Percentiles rank a stretch among this genome's conserved stretches.
Evolutionary conservation across 2,888 invertebrate species (phyloP).

Genomic region (Helobdella robusta): DNA sequence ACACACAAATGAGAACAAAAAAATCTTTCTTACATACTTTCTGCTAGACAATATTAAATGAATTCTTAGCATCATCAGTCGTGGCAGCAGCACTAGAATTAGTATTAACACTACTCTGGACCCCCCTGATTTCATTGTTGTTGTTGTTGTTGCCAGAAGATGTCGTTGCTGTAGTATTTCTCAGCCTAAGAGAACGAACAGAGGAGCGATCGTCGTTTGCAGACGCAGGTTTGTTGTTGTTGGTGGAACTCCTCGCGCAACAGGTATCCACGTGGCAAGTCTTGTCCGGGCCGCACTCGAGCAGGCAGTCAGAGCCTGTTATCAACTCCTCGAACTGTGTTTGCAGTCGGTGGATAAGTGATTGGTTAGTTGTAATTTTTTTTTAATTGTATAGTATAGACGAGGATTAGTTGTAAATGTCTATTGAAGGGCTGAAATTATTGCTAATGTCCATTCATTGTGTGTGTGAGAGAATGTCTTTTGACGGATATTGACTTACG

Average conservation of each 20-base stretch:
- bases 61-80: too few species aligned
- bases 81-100: too few species aligned
- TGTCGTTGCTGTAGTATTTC: too few species aligned
- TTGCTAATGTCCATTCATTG: neutral
- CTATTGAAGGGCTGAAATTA: neutral
- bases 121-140: too few species aligned
- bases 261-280: conserved; percentile 43
- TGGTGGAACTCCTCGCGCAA: conserved; percentile 38
- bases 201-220: neutral
- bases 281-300: conserved; percentile 44
- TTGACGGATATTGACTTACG: neutral
- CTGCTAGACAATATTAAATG: too few species aligned
- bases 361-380: too few species aligned
- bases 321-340: conserved; percentile 32
- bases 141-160: conserved; percentile 6
- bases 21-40: too few species aligned
- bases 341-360: too few species aligned
- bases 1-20: too few species aligned
- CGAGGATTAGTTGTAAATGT: too few species aligned
- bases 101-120: too few species aligned
- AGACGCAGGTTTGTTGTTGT: neutral
- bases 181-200: conserved; percentile 11
- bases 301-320: conserved; percentile 38
- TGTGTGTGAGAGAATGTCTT: neutral
- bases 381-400: too few species aligned